Conservation (phyloP, 2,888 invertebrate species). For the Amphipoea lucens region DNA sequence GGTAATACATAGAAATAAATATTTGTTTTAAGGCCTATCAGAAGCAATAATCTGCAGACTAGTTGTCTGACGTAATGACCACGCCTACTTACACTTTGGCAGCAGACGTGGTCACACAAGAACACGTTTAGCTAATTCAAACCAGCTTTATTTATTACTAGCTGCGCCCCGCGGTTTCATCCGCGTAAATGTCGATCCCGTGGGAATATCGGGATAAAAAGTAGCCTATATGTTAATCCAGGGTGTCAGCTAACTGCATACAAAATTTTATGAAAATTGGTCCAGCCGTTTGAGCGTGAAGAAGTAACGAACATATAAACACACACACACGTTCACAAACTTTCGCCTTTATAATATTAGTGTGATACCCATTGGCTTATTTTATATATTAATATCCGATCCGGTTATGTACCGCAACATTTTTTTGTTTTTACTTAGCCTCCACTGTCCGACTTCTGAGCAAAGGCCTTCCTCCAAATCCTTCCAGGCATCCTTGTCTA, state of each 20-base stretch:
- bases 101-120: conserved; percentile 38
- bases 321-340: too few species aligned
- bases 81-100: conserved; percentile 54
- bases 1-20: background rate
- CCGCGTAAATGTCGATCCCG: too few species aligned
- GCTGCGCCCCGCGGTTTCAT: too few species aligned
- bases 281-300: too few species aligned
- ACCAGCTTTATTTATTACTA: conserved; percentile 21
- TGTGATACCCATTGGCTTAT: conserved; percentile 15
- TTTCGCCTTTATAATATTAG: too few species aligned
- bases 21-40: conserved; percentile 35
- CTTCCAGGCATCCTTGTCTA: background rate
- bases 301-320: too few species aligned
- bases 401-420: background rate
- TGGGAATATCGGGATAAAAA: too few species aligned
- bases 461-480: background rate
- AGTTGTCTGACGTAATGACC: conserved; percentile 52
- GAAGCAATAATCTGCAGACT: conserved; percentile 28
- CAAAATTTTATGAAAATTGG: too few species aligned
- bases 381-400: conserved; percentile 8
- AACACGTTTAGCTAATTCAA: conserved; percentile 51
- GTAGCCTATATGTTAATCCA: too few species aligned
- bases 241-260: too few species aligned
- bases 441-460: background rate
- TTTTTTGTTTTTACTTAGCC: background rate